phyloP scores from a whole-genome alignment of 2,797 vertebrate species.

The Chaunax sp. region DNA sequence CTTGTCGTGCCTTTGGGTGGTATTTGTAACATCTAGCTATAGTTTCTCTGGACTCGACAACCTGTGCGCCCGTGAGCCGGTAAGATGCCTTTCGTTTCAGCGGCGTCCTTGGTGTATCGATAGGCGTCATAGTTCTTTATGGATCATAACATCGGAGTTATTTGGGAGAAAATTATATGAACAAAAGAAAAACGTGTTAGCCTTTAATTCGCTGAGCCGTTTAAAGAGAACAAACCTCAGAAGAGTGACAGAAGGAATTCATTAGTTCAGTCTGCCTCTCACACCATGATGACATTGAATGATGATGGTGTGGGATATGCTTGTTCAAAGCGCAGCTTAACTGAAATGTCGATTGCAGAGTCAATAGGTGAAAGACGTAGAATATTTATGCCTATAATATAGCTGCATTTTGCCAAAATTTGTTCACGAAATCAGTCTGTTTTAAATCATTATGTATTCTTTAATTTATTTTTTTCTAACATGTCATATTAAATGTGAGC shows the following conservation, averaged over 20 bases:
- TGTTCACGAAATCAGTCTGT: constrained; percentile 10
- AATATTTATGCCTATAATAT: constrained; percentile 20
- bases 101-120: constrained; percentile 4
- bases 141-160: background rate
- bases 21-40: constrained; percentile 62
- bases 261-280: constrained; percentile 43
- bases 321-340: constrained; percentile 68
- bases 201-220: background rate
- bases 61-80: constrained; percentile 81
- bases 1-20: constrained; percentile 68
- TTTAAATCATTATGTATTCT: no score
- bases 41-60: constrained; percentile 73
- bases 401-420: constrained; percentile 9
- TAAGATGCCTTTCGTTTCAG: constrained; percentile 74
- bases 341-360: constrained; percentile 70
- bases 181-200: no score
- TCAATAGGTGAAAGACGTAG: constrained; percentile 42
- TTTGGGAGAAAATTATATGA: no score
- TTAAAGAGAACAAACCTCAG: constrained; percentile 16
- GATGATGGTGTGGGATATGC: constrained; percentile 42
- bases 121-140: background rate
- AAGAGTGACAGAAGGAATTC: constrained; percentile 53
- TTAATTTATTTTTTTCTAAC: no score
- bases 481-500: no score
- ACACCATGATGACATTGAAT: constrained; percentile 60